Conservation (phyloP, 2,797 vertebrate genomes). For the Tarsius wallacei region DNA sequence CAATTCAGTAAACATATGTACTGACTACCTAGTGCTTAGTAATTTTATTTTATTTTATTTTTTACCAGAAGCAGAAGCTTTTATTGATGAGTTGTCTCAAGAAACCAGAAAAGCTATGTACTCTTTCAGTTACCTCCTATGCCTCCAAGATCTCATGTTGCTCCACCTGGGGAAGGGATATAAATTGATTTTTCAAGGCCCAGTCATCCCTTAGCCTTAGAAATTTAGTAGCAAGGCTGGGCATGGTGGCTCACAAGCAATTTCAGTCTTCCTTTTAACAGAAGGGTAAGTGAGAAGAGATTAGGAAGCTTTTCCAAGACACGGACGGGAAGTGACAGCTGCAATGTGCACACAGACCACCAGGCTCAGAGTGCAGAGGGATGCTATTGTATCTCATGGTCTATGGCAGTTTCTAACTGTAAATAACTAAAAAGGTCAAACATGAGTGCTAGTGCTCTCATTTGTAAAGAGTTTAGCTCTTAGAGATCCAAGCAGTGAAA, state of each 20-base stretch:
- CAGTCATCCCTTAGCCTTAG: constrained; percentile 37
- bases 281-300: background rate
- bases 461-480: constrained; percentile 48
- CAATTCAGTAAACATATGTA: constrained; percentile 14
- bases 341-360: background rate
- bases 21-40: background rate
- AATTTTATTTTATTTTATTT: too few species aligned
- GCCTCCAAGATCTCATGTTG: constrained; percentile 11
- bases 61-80: constrained; percentile 71
- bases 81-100: constrained; percentile 80
- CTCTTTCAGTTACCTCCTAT: background rate
- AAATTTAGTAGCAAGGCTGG: constrained; percentile 1
- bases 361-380: background rate
- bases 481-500: constrained; percentile 5
- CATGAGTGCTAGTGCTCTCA: background rate
- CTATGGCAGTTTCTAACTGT: constrained; percentile 23
- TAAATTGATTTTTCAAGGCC: constrained; percentile 34
- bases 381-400: background rate
- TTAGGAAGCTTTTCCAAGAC: background rate
- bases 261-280: background rate
- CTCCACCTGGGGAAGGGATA: background rate
- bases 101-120: constrained; percentile 39
- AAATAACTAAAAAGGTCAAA: constrained; percentile 18
- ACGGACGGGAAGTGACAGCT: background rate
- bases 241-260: background rate